Conservation (phyloP, 2,888 invertebrate genomes). For the Trilocha varians region DNA sequence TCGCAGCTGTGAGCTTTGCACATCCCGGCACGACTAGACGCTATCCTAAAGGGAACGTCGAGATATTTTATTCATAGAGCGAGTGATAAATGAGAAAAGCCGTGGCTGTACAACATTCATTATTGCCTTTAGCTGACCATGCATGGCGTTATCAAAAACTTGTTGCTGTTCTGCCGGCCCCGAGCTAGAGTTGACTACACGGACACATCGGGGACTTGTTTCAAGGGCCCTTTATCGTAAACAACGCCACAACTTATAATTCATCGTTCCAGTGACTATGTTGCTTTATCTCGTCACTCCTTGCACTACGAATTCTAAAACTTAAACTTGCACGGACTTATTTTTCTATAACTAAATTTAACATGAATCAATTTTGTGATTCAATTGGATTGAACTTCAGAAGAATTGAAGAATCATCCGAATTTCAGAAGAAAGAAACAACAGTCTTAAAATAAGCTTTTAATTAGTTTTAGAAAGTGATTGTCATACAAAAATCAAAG, state of each 20-base stretch:
- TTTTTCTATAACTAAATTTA: slow-evolving; percentile 11
- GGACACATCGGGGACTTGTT: slow-evolving; percentile 49
- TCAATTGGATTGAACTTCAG: too few species aligned
- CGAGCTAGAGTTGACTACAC: slow-evolving; percentile 39
- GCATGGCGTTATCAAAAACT: slow-evolving; percentile 66
- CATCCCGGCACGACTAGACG: slow-evolving; percentile 53
- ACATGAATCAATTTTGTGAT: neutral
- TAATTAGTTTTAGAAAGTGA: too few species aligned
- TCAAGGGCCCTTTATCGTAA: slow-evolving; percentile 52
- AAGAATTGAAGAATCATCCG: too few species aligned
- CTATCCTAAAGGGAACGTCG: slow-evolving; percentile 56
- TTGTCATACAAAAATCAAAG: too few species aligned
- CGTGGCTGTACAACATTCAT: slow-evolving; percentile 64
- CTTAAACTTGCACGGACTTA: slow-evolving; percentile 31
- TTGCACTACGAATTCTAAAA: slow-evolving; percentile 27
- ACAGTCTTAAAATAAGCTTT: too few species aligned
- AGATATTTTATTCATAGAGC: slow-evolving; percentile 69
- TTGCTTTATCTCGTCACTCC: slow-evolving; percentile 34
- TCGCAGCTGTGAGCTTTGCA: slow-evolving; percentile 47
- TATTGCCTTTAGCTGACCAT: slow-evolving; percentile 58
- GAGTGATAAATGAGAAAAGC: slow-evolving; percentile 63
- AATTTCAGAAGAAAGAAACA: too few species aligned
- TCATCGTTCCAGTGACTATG: slow-evolving; percentile 45
- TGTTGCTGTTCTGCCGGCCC: slow-evolving; percentile 52
- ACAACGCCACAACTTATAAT: slow-evolving; percentile 52